phyloP scores from a whole-genome alignment of 2,113 vertebrate genomes.

The Cichladusa arquata region DNA sequence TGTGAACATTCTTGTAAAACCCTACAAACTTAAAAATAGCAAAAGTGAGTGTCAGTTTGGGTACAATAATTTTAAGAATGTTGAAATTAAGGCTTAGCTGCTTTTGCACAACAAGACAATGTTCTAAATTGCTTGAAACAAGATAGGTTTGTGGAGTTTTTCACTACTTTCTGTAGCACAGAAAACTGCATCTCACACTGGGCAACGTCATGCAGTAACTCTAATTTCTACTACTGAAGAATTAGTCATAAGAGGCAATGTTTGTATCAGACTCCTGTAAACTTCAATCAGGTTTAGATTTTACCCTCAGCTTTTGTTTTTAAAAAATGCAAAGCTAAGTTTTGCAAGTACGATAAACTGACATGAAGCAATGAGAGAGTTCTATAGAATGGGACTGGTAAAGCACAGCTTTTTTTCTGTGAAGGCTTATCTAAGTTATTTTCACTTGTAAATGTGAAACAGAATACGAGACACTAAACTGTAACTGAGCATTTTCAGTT shows the following conservation, averaged over 20 bases:
- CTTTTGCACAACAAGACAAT: not conserved
- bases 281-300: not conserved
- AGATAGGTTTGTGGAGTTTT: not conserved
- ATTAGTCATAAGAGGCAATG: not conserved
- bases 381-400: not conserved
- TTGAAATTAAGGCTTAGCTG: not conserved
- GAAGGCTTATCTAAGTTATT: not conserved
- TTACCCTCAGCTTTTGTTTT: not conserved
- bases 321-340: not conserved
- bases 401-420: not conserved
- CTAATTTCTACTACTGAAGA: not conserved
- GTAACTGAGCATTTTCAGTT: not conserved
- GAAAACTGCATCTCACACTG: not conserved
- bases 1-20: not conserved
- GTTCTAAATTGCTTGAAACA: not conserved
- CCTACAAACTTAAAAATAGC: not conserved
- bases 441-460: not conserved
- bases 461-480: not conserved
- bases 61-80: not conserved
- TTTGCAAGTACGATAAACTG: not conserved
- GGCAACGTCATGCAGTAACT: fast-evolving
- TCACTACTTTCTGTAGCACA: not conserved
- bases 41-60: not conserved
- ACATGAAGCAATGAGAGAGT: not conserved
- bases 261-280: not conserved